Evolutionary conservation across 2,797 vertebrate species (phyloP), one percentile per base, ranked within the genome.

Genomic region (Bryconaethiops microstoma): DNA sequence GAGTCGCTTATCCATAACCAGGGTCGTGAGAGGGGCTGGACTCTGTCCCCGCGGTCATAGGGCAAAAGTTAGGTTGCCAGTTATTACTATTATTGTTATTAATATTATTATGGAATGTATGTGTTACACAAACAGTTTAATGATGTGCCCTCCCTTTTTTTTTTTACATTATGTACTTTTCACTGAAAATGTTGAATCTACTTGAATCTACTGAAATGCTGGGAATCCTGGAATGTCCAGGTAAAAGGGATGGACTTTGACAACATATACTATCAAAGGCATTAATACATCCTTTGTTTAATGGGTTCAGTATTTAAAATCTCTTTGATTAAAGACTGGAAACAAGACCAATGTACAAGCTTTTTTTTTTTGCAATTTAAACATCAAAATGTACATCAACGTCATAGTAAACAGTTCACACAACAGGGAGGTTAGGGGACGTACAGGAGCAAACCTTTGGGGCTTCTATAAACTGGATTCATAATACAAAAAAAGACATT

Each of bases 291-390:
- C 23, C 17, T 62, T 77, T 81, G 0, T 92, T 91, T 93, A 92
- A 89, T 92, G 92, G 91, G 90, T 93, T 90, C 88, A 87, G 88
- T 92, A 93, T 92, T 82, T 84, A 88, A 91, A 88, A 82, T 86
- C 52, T 87, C 10, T 84, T 89, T 89, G 88, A 90, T 89, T 93
- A 92, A 93, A 93, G 87, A 90, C 88, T 89, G 88, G 90, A 90
- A 92, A 93, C 91, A 92, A 93, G 91, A 92, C 88, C 89, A 88
- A 90, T 92, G 88, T 92, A 92, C 86, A 90, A 85, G 88, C 86
- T 89, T 88, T 83, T 88, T 88, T 88, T 88, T 88, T 87, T 88
- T 88, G 88, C 85, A 86, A 86, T 85, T 89, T 89, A 84, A 77
- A 90, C 91, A 92, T 86, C 87, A 87, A 90, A 89, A 91, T 90